phyloP scores from a whole-genome alignment of 1,140 invertebrate species.

The Lucilia sericata region DNA sequence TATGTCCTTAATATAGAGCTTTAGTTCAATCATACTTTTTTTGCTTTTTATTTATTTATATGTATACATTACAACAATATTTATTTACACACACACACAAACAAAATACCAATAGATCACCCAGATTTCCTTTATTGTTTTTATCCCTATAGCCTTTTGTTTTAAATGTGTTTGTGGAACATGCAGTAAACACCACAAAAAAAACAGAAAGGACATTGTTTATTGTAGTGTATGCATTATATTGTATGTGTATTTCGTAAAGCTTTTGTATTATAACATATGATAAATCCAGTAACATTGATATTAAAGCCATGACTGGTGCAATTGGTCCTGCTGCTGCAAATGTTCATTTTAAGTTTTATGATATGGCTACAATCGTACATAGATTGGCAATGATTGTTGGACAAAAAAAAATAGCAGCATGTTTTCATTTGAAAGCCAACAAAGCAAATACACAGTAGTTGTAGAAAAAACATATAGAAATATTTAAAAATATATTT shows the following conservation, averaged over 20 bases:
- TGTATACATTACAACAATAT: not conserved
- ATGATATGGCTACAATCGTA: not conserved
- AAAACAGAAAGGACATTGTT: not conserved
- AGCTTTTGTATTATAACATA: not conserved
- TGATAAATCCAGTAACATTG: constrained; percentile 10
- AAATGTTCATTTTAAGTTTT: not conserved
- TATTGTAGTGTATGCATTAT: not conserved
- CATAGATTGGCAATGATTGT: not conserved
- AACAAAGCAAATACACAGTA: no score
- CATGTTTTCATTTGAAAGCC: not conserved
- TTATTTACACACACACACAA: not conserved
- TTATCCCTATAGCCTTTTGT: not conserved
- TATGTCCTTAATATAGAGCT: no score
- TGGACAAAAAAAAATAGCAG: not conserved
- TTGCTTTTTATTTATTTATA: not conserved
- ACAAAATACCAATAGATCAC: not conserved
- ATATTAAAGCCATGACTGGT: not conserved
- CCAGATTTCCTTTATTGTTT: not conserved
- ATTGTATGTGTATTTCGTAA: not conserved
- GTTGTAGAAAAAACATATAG: no score
- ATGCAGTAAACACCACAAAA: no score
- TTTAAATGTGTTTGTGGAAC: not conserved
- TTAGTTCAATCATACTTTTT: not conserved
- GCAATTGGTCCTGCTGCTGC: not conserved
- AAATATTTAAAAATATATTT: no score